Evolutionary conservation across 2,888 invertebrate genomes (phyloP), one percentile per base, ranked within the genome.

Genomic region (Campopleginae sp.): DNA sequence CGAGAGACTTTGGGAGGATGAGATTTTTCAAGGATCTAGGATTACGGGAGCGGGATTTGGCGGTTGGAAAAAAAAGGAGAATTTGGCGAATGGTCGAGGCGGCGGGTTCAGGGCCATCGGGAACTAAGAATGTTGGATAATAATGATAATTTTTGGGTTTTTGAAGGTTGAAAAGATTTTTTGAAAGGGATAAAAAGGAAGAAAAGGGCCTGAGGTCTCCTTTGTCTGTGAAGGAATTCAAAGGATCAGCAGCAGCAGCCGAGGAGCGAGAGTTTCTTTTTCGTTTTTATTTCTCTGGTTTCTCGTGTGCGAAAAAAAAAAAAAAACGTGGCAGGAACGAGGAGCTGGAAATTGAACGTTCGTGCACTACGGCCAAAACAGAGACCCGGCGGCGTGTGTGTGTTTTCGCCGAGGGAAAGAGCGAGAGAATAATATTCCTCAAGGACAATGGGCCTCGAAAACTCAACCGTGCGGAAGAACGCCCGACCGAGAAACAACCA

Each of bases 361-460:
- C 65, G 86, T 80, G 84, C 81, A 75, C 86, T 54, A 70, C 74
- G 31, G 70, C 61, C 51, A 51, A 70, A 77, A 54, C 42, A 65
- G 38, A 72, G 12, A 8, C 6, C 31, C 27, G 27, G 17, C 74
- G 4, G 31, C 46, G 65, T 74, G 78, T n/a, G 54, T 68, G 48
- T 63, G 33, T 31, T 80, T 74, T 33, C 44, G 71, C 66, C n/a
- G 27, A 48, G 70, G 44, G 44, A 71, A 61, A 48, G 61, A 51
- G 58, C 58, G 70, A 48, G 74, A 51, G 17, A 51, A 33, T 33
- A 48, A 27, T 65, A 81, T 48, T 33, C 76, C 65, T 87, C 84
- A 84, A 85, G 87, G 86, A 88, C 88, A 88, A 87, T 87, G 85
- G 72, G 58, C 84, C 84, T 81, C 85, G 80, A 85, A 86, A 86